Conservation (phyloP, 2,797 vertebrate species). For the Sphaeramia orbicularis region DNA sequence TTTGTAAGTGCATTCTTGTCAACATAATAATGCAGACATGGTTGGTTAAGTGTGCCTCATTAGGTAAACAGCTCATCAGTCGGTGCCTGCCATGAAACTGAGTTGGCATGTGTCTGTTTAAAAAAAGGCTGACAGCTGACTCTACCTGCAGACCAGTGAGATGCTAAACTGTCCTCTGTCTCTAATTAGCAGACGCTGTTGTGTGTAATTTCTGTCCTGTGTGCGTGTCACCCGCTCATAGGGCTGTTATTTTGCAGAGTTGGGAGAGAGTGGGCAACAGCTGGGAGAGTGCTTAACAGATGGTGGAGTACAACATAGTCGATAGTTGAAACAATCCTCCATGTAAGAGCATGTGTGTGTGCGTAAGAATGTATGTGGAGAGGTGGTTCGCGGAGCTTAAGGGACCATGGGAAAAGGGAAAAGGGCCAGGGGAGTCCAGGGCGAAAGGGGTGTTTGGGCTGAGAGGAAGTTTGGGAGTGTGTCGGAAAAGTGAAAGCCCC, state of each 20-base stretch:
- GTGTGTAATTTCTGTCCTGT: constrained; percentile 71
- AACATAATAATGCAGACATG: constrained; percentile 12
- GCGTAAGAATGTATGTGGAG: constrained; percentile 36
- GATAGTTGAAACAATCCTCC: constrained; percentile 67
- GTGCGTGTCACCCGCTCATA: constrained; percentile 67
- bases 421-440: constrained; percentile 76
- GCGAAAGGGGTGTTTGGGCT: constrained; percentile 76
- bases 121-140: constrained; percentile 42
- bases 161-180: constrained; percentile 52
- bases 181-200: constrained; percentile 69
- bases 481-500: constrained; percentile 67
- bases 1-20: constrained; percentile 17
- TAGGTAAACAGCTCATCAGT: constrained; percentile 36
- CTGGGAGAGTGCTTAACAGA: constrained; percentile 82
- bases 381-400: constrained; percentile 55
- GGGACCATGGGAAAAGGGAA: constrained; percentile 62
- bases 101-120: constrained; percentile 29
- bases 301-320: constrained; percentile 63
- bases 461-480: constrained; percentile 63
- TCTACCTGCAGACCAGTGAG: constrained; percentile 58
- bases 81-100: constrained; percentile 13
- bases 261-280: constrained; percentile 79
- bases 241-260: constrained; percentile 72
- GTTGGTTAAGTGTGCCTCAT: constrained; percentile 35
- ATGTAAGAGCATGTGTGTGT: constrained; percentile 41